Conservation (phyloP, 2,888 invertebrate genomes). For the Melanostoma scalare region DNA sequence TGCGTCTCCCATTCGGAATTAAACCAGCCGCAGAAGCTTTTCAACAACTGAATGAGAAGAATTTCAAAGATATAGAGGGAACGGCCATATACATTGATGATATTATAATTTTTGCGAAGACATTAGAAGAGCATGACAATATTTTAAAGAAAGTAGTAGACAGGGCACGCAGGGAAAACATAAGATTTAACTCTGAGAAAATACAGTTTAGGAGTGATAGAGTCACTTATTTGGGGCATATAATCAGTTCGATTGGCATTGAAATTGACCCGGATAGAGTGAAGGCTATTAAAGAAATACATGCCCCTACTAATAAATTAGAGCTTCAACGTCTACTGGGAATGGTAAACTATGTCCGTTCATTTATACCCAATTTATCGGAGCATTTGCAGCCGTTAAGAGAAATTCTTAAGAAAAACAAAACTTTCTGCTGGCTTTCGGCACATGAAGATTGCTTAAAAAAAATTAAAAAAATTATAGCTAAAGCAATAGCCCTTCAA, state of each 20-base stretch:
- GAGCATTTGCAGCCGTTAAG: constrained; percentile 54
- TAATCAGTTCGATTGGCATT: too few relatives aligned
- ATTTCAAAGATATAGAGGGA: constrained; percentile 76
- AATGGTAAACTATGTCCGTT: constrained; percentile 68
- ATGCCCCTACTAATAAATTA: constrained; percentile 39
- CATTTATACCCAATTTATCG: constrained; percentile 72
- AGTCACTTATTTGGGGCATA: too few relatives aligned
- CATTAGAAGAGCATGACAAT: constrained; percentile 60
- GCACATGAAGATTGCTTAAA: constrained; percentile 48
- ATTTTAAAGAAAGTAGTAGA: constrained; percentile 55
- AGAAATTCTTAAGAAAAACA: constrained; percentile 52
- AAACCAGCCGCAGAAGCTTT: constrained; percentile 76
- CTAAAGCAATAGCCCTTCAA: constrained; percentile 51
- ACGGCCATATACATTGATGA: constrained; percentile 30
- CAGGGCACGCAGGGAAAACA: too few relatives aligned
- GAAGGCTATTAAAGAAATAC: too few relatives aligned
- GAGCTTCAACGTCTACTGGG: constrained; percentile 52
- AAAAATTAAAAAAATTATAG: constrained; percentile 55
- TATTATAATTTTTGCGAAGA: constrained; percentile 76
- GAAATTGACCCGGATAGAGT: too few relatives aligned
- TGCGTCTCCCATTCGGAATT: constrained; percentile 76
- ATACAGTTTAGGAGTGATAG: too few relatives aligned
- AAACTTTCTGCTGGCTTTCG: constrained; percentile 57
- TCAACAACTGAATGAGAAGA: constrained; percentile 75
- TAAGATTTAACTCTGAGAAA: too few relatives aligned